Evolutionary conservation across 2,113 vertebrate genomes (phyloP).

Genomic region (Elachura formosa): DNA sequence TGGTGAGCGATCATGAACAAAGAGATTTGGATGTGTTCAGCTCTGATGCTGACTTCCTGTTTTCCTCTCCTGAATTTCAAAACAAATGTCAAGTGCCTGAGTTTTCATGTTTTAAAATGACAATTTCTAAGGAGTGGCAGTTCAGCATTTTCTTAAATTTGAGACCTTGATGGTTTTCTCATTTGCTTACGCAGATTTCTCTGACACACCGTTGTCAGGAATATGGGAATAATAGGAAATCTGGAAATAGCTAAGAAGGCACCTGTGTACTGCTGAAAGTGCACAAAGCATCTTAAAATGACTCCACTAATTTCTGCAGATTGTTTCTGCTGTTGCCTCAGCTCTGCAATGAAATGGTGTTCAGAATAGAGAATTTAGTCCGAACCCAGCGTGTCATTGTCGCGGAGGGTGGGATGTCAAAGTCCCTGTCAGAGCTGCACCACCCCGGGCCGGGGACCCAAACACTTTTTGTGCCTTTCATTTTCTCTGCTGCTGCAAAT

Average conservation of each 20-base stretch:
- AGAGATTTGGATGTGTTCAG: background rate
- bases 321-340: background rate
- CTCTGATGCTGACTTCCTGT: background rate
- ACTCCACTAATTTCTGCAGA: background rate
- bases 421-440: background rate
- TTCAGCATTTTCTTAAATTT: background rate
- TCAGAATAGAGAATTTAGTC: background rate
- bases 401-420: background rate
- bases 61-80: background rate
- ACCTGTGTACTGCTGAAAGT: background rate
- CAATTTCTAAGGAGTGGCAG: background rate
- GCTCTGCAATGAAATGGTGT: background rate
- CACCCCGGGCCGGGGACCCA: background rate
- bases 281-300: background rate
- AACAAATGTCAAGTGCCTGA: background rate
- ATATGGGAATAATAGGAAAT: background rate
- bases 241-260: background rate
- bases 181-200: background rate
- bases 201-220: background rate
- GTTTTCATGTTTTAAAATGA: background rate
- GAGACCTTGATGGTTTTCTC: background rate
- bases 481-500: constrained; percentile 4
- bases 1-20: background rate
- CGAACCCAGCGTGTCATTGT: background rate
- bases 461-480: background rate